These are phyloP conservation scores for Aphidius ervi DNA, from an alignment of 1,140 invertebrate genomes.

Conservation along the genomic window DNA sequence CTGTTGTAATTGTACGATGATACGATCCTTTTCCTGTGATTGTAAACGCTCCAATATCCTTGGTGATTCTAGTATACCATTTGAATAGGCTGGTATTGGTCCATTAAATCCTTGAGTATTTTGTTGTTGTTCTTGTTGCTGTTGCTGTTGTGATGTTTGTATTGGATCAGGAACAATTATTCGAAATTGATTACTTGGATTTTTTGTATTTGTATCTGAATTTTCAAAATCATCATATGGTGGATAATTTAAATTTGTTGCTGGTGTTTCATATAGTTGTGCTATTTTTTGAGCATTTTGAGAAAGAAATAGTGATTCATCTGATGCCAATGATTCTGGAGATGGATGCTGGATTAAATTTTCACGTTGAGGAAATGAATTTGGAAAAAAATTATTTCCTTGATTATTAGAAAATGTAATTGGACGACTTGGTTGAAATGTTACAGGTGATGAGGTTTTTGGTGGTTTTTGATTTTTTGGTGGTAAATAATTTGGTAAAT, in stretches of 20 bases:
- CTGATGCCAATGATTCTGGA: constrained; percentile 39
- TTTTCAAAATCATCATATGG: constrained; percentile 31
- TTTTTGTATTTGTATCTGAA: too few relatives aligned
- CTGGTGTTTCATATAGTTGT: constrained; percentile 40
- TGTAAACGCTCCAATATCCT: constrained; percentile 40
- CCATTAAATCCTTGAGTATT: constrained; percentile 24
- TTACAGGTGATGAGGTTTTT: constrained; percentile 16
- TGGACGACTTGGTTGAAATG: constrained; percentile 27
- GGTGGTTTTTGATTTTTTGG: constrained; percentile 47
- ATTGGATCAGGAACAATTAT: constrained; percentile 17
- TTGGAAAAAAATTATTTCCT: background rate
- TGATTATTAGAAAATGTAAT: constrained; percentile 4
- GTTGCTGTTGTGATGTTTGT: too few relatives aligned
- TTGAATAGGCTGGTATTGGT: constrained; percentile 38
- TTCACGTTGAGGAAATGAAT: constrained; percentile 23
- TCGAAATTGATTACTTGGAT: constrained; percentile 12
- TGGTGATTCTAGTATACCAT: constrained; percentile 37
- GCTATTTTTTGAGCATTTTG: constrained; percentile 48
- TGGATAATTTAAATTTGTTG: constrained; percentile 39
- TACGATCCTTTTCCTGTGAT: constrained; percentile 41
- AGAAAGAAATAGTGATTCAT: constrained; percentile 41
- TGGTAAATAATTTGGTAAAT: constrained; percentile 47
- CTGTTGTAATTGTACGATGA: constrained; percentile 42
- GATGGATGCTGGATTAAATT: constrained; percentile 26
- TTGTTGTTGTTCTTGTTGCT: constrained; percentile 6